Base-by-base conservation (phyloP, 1,140 invertebrate species). In the Caenorhabditis tropicalis region DNA sequence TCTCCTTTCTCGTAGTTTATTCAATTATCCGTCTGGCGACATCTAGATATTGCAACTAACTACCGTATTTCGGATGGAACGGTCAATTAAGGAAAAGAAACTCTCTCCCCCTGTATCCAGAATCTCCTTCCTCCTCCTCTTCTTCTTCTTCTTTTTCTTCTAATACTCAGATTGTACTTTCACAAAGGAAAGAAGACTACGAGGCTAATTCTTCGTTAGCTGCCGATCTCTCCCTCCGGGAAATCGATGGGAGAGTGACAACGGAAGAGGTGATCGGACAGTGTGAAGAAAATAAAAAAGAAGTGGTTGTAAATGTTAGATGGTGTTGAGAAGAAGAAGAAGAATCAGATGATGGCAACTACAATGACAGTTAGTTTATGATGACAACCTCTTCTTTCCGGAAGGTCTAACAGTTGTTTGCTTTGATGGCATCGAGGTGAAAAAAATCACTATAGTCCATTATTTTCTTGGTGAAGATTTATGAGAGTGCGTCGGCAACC, bases 11-110 rank as follows among this genome's bases (percentile, higher is more conserved):
- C 36, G 36, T n/a, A 24, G 36, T 39, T 43, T 74, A 46, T 74
- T 74, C 36, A 43, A 74, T 74, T 74, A 74, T 39, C 65, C 65
- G 65, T 74, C 65, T 74, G 2, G 65, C 36, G 36, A 43, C 31
- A 46, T 29, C 53, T 36, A 27, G 65, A 39, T 36, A 74, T 74
- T 43, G 65, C 65, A 43, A 43, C 65, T 74, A 43, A 74, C 33
- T 74, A 74, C 21, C 65, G 15, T 56, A 74, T 74, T 74, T 36
- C 58, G 31, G 29, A 16, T 33, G 36, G 36, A 74, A 39, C 33
- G 65, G 65, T 43, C 65, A 74, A 74, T 74, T 74, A 74, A 27
- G 36, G 36, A 74, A 74, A 24, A 27, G 1, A 27, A 43, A 5
- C 12, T 21, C 7, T 70, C 5, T 19, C 56, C n/a, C 29, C 15